Conservation (phyloP, 2,797 vertebrate genomes). For the Myotis myotis region DNA sequence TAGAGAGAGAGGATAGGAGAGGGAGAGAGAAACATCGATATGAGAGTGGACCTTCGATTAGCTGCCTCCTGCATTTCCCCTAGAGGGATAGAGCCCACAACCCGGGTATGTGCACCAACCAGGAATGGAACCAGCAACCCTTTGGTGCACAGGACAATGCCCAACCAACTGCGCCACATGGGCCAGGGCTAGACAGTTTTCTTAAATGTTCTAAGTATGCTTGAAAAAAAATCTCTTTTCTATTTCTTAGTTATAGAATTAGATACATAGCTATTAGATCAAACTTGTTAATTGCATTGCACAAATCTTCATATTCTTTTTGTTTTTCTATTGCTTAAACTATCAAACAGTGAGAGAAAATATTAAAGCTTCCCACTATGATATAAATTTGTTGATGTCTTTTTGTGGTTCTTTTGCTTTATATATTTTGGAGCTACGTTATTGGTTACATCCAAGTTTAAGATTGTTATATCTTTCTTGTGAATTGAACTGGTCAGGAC, state of each 20-base stretch:
- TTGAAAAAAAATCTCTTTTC: background rate
- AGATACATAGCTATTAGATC: background rate
- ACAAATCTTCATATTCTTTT: background rate
- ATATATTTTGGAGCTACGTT: background rate
- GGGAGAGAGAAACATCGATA: background rate
- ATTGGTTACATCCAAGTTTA: background rate
- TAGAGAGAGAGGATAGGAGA: background rate
- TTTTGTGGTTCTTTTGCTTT: background rate
- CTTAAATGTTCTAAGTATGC: background rate
- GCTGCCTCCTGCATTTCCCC: background rate
- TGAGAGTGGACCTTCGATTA: background rate
- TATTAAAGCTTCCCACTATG: background rate
- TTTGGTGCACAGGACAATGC: background rate
- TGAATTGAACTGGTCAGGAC: background rate
- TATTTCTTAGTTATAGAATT: background rate
- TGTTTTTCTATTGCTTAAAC: background rate
- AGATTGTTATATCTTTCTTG: background rate
- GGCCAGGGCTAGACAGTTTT: background rate
- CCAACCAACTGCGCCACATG: background rate
- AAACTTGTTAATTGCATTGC: background rate
- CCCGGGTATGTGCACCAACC: background rate
- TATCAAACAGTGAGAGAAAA: background rate
- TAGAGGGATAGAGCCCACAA: background rate
- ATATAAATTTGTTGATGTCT: background rate
- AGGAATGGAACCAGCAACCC: background rate